A percentile compares a stretch with the other conserved stretches of the same genome.
These are phyloP conservation scores for Lithobates sylvaticus DNA, from an alignment of 2,797 vertebrate genomes.

Conservation along the genomic window DNA sequence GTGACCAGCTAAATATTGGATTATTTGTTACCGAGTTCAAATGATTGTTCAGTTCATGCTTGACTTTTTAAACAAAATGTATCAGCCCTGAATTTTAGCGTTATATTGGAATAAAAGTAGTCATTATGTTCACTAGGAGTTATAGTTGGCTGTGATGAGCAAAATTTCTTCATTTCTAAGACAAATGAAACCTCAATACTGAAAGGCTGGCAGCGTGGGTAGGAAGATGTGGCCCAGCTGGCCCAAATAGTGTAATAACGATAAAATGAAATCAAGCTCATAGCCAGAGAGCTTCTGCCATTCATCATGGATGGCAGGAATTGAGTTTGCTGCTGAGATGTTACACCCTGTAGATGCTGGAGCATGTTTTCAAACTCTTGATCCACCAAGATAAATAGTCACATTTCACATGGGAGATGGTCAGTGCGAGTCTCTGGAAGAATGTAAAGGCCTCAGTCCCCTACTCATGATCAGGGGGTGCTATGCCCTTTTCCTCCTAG, in stretches of 20 bases:
- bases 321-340: constrained; percentile 44
- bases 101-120: not conserved
- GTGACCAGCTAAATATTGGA: not conserved
- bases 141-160: not conserved
- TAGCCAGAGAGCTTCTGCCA: constrained; percentile 26
- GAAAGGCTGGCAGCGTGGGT: not conserved
- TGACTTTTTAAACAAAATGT: not conserved
- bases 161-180: constrained; percentile 1
- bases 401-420: no score
- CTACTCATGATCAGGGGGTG: no score
- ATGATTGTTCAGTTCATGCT: not conserved
- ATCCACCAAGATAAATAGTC: not conserved
- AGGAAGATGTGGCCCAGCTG: constrained; percentile 25
- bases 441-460: no score
- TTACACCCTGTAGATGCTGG: constrained; percentile 7
- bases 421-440: no score
- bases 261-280: constrained; percentile 47
- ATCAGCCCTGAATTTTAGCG: not conserved
- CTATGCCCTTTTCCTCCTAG: no score
- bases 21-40: not conserved
- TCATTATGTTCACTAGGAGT: not conserved
- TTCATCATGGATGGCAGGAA: constrained; percentile 39
- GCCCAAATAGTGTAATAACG: constrained; percentile 31
- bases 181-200: constrained; percentile 23
- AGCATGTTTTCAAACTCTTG: not conserved